Evolutionary conservation across 2,888 invertebrate genomes (phyloP), one percentile per base, ranked within the genome.

Genomic region (Conus canariensis): DNA sequence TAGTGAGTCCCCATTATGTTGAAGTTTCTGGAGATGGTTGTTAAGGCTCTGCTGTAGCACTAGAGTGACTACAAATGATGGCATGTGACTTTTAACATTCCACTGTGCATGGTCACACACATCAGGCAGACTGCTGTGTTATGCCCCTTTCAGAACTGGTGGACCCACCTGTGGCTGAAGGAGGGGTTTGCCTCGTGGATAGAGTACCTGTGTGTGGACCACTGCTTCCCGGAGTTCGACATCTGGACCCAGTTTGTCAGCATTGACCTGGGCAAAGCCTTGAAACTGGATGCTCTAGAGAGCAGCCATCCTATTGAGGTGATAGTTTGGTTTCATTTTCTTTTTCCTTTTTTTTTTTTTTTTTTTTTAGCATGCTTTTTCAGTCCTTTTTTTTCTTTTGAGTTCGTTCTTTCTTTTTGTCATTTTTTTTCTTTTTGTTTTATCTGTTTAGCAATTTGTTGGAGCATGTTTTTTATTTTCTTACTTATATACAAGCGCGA

Each of bases 181-280:
- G 99, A 99, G 96, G 99, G 99, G 4, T 99, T 98, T 96, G 99
- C 99, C 0, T 45, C 98, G 0, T 99, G 99, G 97, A 98, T 99
- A 85, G 99, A 99, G 96, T 99, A 98, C 95, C 97, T 99, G 8
- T 99, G 99, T 97, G 98, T 99, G 1, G 98, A 98, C 95, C 97
- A 98, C 96, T 97, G 99, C 90, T 99, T 99, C 96, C 99, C 99
- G 0, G 98, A 99, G 95, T 99, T 98, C 97, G 98, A 99, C 95
- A 99, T 99, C 95, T 99, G 99, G 99, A 98, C 98, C 8, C 99
- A 99, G 96, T 99, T 99, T 97, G 98, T 99, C 0, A 98, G 98
- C 25, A 98, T 98, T 95, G 98, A 98, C 93, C 98, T 98, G 94
- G 98, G 98, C 85, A 97, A 98, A 92, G 99, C 99, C 30, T 95